Conservation (phyloP, 1,140 invertebrate genomes). For the Elymnias hypermnestra region DNA sequence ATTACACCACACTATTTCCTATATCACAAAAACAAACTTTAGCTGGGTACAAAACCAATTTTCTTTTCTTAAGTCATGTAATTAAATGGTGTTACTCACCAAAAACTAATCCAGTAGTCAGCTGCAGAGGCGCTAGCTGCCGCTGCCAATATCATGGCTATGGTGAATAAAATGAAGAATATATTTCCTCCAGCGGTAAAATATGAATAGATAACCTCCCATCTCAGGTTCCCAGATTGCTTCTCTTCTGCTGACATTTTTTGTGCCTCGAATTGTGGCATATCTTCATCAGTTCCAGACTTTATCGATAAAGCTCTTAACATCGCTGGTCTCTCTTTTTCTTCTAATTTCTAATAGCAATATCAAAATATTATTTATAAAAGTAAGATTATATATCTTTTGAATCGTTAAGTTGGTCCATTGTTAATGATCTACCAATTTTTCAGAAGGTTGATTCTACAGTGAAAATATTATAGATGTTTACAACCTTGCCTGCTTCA, state of each 20-base stretch:
- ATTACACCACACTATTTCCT: no score
- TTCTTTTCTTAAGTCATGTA: no score
- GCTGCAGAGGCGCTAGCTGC: conserved; percentile 74
- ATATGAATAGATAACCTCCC: conserved; percentile 74
- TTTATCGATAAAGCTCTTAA: conserved; percentile 31
- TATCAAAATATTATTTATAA: neutral
- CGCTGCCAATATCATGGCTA: conserved; percentile 69
- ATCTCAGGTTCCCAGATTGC: conserved; percentile 77
- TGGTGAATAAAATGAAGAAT: conserved; percentile 55
- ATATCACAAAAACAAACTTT: no score
- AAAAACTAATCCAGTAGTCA: conserved; percentile 86
- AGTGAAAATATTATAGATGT: no score
- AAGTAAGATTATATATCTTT: no score
- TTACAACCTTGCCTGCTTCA: no score
- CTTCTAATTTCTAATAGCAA: conserved; percentile 38
- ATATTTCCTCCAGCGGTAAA: conserved; percentile 76
- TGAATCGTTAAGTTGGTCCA: no score
- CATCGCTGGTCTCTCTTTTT: conserved; percentile 33
- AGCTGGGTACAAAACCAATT: no score
- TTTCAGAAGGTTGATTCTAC: no score
- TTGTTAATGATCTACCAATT: no score
- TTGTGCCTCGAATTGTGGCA: conserved; percentile 62
- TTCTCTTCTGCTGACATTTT: conserved; percentile 66
- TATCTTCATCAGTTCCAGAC: conserved; percentile 53
- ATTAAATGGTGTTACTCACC: no score